phyloP scores from a whole-genome alignment of 2,797 vertebrate species.

The Phalloptychus januarius region DNA sequence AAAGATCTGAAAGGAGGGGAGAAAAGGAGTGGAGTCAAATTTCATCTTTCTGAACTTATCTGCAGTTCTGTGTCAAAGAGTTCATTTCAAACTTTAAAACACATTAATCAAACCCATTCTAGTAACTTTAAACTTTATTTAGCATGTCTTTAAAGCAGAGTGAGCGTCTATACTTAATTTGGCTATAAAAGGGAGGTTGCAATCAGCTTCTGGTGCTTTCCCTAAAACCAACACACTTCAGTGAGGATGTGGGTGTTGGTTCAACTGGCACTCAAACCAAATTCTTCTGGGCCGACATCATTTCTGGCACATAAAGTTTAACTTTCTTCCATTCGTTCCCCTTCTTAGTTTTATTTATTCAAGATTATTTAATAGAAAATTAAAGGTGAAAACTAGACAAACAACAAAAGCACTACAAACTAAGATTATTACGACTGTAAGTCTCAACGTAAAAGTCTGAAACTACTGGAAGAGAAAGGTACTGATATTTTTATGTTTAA shows the following conservation, averaged over 20 bases:
- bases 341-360: background rate
- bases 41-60: background rate
- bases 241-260: constrained; percentile 59
- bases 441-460: background rate
- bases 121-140: background rate
- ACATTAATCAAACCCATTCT: background rate
- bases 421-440: background rate
- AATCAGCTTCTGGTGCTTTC: background rate
- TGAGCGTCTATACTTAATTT: background rate
- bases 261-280: constrained; percentile 44
- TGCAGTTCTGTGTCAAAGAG: background rate
- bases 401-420: background rate
- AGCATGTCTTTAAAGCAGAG: background rate
- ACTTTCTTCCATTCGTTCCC: constrained; percentile 25
- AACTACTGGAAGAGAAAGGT: background rate
- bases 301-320: constrained; percentile 21
- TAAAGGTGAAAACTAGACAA: background rate
- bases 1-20: constrained; percentile 21
- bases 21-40: background rate
- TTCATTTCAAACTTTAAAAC: background rate
- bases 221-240: constrained; percentile 22
- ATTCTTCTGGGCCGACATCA: constrained; percentile 49
- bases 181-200: background rate
- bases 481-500: background rate
- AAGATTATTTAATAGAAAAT: background rate